Percentiles rank a stretch among this genome's conserved stretches.
Conservation (phyloP, 2,888 invertebrate species). For the Tridacna gigas region DNA sequence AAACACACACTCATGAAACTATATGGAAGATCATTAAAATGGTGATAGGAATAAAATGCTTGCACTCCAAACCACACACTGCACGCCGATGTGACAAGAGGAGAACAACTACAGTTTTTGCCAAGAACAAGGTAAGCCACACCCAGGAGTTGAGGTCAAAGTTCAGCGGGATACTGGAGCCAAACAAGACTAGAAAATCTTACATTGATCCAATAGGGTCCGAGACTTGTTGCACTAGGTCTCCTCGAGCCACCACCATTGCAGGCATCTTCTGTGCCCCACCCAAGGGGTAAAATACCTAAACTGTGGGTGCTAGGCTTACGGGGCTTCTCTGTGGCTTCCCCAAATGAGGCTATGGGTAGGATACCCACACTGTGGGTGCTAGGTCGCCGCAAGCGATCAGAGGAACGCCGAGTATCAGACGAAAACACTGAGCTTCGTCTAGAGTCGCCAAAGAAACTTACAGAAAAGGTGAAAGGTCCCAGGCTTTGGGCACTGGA, state of each 20-base stretch:
- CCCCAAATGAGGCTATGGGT: slow-evolving; percentile 79
- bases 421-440: slow-evolving; percentile 61
- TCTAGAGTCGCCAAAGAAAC: slow-evolving; percentile 73
- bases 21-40: too few relatives aligned
- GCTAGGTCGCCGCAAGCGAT: slow-evolving; percentile 71
- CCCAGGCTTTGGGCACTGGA: slow-evolving; percentile 84
- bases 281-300: slow-evolving; percentile 76
- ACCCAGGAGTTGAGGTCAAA: slow-evolving; percentile 26
- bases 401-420: slow-evolving; percentile 62
- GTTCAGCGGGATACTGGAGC: slow-evolving; percentile 14
- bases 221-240: slow-evolving; percentile 78
- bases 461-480: slow-evolving; percentile 80
- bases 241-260: slow-evolving; percentile 68
- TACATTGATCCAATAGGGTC: slow-evolving; percentile 58
- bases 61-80: too few relatives aligned
- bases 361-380: slow-evolving; percentile 79
- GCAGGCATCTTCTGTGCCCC: slow-evolving; percentile 70
- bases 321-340: slow-evolving; percentile 75
- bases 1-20: too few relatives aligned
- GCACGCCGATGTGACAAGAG: too few relatives aligned
- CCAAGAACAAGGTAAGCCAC: slow-evolving; percentile 5
- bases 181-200: slow-evolving; percentile 31
- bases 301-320: slow-evolving; percentile 82
- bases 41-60: too few relatives aligned
- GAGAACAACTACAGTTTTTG: too few relatives aligned